Base-by-base conservation (phyloP, 2,888 invertebrate species). In the Scaptodrosophila latifasciaeformis region DNA sequence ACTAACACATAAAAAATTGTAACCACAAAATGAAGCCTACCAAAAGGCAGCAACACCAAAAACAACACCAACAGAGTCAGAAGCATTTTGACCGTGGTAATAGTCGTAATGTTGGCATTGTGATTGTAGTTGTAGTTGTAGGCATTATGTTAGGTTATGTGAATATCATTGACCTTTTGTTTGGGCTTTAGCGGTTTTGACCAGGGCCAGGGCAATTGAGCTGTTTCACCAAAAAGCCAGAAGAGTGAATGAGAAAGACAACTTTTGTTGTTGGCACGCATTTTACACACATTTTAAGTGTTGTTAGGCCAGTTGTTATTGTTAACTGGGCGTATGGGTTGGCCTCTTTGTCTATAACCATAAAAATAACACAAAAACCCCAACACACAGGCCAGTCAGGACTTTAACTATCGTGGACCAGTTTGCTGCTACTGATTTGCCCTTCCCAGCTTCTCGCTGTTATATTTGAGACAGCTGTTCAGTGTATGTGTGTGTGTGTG, bases 221-320 rank as follows among this genome's bases (percentile, higher is more conserved):
- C 56, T 54, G 67, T 72, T 62, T 50, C 27, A 43, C 24, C 49
- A 51, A 53, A n/a, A n/a, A n/a, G n/a, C n/a, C n/a, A n/a, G n/a
- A n/a, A n/a, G n/a, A n/a, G n/a, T n/a, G n/a, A n/a, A n/a, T n/a
- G n/a, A n/a, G n/a, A n/a, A n/a, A n/a, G n/a, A n/a, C n/a, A n/a
- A 52, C 63, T 70, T 57, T 63, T 52, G 65, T 68, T 65, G 70
- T 55, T 57, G 54, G 55, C 65, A 60, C 62, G 65, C 62, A 76
- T 67, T 76, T 76, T 69, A 76, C 72, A 72, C 74, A 68, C 74
- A 70, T 72, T 76, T 72, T 72, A 76, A 72, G 77, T 77, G 68
- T 64, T 72, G 74, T 72, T 77, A 66, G 70, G 17, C 62, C 65
- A 60, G 74, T 70, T 72, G 72, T 70, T 72, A 72, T 65, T 67